Conservation (phyloP, 2,888 invertebrate species). For the Idaea dimidiata region DNA sequence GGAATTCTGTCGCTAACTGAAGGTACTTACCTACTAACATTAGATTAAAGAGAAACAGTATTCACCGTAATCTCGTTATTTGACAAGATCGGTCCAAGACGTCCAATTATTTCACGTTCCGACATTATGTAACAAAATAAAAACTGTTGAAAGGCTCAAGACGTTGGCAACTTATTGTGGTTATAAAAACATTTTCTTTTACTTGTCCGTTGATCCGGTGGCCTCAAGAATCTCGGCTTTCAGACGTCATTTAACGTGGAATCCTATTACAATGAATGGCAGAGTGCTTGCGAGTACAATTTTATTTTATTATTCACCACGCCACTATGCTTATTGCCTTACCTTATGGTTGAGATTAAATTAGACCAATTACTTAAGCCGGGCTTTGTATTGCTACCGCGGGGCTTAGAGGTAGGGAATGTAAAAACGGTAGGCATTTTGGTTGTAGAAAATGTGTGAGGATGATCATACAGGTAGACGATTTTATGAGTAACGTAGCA, state of each 20-base stretch:
- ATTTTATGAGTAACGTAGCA: neutral
- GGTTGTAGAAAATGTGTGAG: neutral
- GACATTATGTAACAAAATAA: slow-evolving; percentile 2
- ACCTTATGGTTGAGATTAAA: slow-evolving; percentile 17
- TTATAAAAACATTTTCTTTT: slow-evolving; percentile 55
- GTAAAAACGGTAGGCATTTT: neutral
- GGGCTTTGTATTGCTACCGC: neutral
- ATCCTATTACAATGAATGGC: slow-evolving; percentile 56
- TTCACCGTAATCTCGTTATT: neutral
- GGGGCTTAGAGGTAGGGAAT: neutral
- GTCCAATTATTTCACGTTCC: slow-evolving; percentile 1
- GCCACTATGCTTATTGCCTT: slow-evolving; percentile 15
- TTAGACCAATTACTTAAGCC: slow-evolving; percentile 23
- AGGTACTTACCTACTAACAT: too few species aligned
- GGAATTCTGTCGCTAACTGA: too few species aligned
- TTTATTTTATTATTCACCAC: slow-evolving; percentile 52
- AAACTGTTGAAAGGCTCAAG: neutral
- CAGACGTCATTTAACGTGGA: slow-evolving; percentile 50
- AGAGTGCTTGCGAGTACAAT: slow-evolving; percentile 52
- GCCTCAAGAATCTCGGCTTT: slow-evolving; percentile 41
- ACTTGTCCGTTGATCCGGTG: slow-evolving; percentile 34
- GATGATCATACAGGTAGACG: neutral
- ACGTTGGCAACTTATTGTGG: slow-evolving; percentile 42
- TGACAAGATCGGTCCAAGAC: neutral
- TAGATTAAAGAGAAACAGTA: neutral